Evolutionary conservation across 2,113 vertebrate genomes (phyloP).

Genomic region (Eonycteris spelaea): DNA sequence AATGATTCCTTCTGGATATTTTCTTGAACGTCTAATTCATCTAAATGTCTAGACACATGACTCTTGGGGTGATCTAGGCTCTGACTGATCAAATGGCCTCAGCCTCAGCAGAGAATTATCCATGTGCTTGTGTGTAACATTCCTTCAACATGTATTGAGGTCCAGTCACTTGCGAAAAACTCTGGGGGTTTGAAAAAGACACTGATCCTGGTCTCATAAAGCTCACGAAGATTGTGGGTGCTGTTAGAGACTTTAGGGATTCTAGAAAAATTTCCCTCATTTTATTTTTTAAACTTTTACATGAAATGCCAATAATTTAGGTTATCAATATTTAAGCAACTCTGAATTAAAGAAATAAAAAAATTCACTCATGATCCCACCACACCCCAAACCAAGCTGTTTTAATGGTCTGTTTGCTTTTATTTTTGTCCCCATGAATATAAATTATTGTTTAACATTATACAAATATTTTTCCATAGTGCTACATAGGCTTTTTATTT

Average conservation of each 20-base stretch:
- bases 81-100: not conserved
- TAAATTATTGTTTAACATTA: slow-evolving; percentile 2
- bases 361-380: not conserved
- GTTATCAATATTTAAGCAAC: slow-evolving; percentile 24
- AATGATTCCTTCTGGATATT: not conserved
- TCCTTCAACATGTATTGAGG: not conserved
- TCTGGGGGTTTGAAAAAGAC: not conserved
- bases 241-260: not conserved
- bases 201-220: not conserved
- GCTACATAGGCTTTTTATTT: not conserved
- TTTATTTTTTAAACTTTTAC: not conserved
- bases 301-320: not conserved
- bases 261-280: not conserved
- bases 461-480: not conserved
- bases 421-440: not conserved
- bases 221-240: not conserved
- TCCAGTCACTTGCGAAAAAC: not conserved
- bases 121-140: not conserved
- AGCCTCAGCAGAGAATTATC: not conserved
- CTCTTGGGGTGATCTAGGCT: not conserved
- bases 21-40: slow-evolving; percentile 4
- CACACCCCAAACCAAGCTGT: not conserved
- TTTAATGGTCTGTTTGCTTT: slow-evolving; percentile 8
- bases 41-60: not conserved
- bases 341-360: slow-evolving; percentile 21